Percentiles rank a stretch among this genome's conserved stretches.
Conservation (phyloP, 1,140 invertebrate genomes). For the Pseudomyrmex gracilis region DNA sequence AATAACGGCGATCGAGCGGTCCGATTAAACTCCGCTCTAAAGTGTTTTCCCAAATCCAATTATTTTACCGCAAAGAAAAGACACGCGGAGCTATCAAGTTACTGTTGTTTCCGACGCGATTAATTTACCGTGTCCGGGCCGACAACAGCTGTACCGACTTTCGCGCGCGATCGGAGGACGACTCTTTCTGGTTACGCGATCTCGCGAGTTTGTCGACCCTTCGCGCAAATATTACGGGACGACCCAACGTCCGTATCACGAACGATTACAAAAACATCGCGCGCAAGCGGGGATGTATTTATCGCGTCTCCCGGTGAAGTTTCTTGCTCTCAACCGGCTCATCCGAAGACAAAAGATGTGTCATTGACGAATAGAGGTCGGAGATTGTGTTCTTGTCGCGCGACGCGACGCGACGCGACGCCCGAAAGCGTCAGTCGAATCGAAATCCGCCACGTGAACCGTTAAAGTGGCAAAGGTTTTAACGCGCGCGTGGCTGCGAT, state of each 20-base stretch:
- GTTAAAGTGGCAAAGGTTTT: constrained; percentile 62
- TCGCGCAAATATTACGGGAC: constrained; percentile 8
- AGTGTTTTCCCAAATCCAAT: neutral
- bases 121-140: neutral
- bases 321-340: constrained; percentile 9
- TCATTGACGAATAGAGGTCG: constrained; percentile 40
- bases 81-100: neutral
- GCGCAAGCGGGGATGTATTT: constrained; percentile 21
- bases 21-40: neutral
- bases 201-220: neutral
- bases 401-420: no score
- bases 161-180: neutral
- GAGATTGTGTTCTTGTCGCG: constrained; percentile 5
- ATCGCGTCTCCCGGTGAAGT: constrained; percentile 3
- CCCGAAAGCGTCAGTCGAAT: constrained; percentile 26
- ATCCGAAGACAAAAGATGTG: constrained; percentile 3
- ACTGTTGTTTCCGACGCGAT: neutral
- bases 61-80: neutral
- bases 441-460: constrained; percentile 63
- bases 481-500: constrained; percentile 49
- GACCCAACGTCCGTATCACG: neutral
- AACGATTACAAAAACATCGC: neutral
- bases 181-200: neutral
- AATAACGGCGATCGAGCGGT: constrained; percentile 7
- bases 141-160: neutral